phyloP scores from a whole-genome alignment of 2,888 invertebrate species.

The Noctua comes region DNA sequence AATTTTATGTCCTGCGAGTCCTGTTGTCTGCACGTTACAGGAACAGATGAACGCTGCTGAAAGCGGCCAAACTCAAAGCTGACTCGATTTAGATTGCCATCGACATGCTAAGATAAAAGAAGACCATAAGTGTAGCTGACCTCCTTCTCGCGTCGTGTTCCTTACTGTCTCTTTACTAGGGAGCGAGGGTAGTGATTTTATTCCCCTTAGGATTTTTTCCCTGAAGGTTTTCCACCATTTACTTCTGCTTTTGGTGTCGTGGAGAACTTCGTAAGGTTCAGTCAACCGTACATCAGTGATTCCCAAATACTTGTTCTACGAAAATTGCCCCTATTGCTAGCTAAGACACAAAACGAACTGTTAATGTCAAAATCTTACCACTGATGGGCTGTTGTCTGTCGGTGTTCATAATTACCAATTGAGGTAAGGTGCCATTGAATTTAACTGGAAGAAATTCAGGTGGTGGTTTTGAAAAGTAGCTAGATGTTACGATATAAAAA shows the following conservation, averaged over 20 bases:
- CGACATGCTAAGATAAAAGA: neutral
- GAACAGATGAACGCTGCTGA: neutral
- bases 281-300: neutral
- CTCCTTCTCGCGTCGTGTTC: neutral
- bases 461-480: neutral
- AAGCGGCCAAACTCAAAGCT: neutral
- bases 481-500: neutral
- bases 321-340: neutral
- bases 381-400: neutral
- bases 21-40: neutral
- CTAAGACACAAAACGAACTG: too few relatives aligned
- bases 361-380: neutral
- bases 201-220: neutral
- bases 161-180: neutral
- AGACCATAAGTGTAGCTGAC: neutral
- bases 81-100: neutral
- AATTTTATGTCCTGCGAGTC: neutral
- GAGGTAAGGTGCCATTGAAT: neutral
- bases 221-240: neutral
- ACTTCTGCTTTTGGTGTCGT: neutral
- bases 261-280: neutral
- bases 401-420: neutral
- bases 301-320: neutral
- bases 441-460: neutral
- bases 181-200: neutral